Conservation (phyloP, 2,797 vertebrate species). For the Hydrolagus colliei region DNA sequence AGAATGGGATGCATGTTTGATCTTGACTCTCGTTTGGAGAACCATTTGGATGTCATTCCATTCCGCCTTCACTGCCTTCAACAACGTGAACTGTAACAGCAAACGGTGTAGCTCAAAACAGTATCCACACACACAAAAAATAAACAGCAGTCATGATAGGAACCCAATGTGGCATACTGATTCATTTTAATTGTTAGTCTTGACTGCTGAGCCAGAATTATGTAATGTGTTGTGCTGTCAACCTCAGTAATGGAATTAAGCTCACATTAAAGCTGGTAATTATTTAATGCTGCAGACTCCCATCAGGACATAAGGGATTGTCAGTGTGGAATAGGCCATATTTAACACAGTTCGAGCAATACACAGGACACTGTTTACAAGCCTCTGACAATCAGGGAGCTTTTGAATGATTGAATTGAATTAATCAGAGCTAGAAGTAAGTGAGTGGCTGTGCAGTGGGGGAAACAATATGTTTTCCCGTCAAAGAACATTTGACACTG, state of each 20-base stretch:
- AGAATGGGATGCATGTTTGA: not conserved
- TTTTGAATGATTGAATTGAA: not conserved
- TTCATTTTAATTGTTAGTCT: not conserved
- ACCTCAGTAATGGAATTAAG: not conserved
- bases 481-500: not conserved
- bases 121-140: not conserved
- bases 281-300: slow-evolving; percentile 22
- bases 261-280: slow-evolving; percentile 10
- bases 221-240: slow-evolving; percentile 15
- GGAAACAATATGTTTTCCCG: not conserved
- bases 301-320: not conserved
- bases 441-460: no score
- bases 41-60: not conserved
- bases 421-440: not conserved
- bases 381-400: not conserved
- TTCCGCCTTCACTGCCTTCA: not conserved
- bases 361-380: not conserved
- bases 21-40: not conserved
- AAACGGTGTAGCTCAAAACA: not conserved
- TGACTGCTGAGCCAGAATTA: not conserved
- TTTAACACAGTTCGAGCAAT: not conserved
- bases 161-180: not conserved
- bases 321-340: no score
- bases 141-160: not conserved
- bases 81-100: not conserved